Base-by-base conservation (phyloP, 2,797 vertebrate species). In the Ptychadena robeensis region DNA sequence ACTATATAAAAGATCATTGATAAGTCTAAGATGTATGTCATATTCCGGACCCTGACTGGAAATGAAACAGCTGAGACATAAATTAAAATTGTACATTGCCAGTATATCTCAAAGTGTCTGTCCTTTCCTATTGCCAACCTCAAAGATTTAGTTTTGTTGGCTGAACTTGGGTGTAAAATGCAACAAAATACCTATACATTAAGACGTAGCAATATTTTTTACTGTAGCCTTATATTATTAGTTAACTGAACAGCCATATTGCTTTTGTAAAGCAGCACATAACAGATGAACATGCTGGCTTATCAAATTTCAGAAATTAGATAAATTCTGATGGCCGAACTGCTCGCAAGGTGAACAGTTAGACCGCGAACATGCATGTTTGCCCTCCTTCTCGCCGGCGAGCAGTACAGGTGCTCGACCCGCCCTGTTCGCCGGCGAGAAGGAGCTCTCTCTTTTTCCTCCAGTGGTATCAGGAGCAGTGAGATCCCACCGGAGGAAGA, bases 1-100 rank as follows among this genome's bases (percentile, higher is more conserved):
- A 53, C 31, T 66, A 35, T 38, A 72, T 72, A 66, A 77, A 71
- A 78, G 48, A 72, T 15, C 61, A 44, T 38, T 73, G 75, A 79
- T 65, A 78, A 40, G 75, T 73, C 37, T 30, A 28, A 63, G 53
- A 48, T 65, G 64, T 11, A 64, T 64, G 44, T 48, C 14, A 74
- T 59, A 25, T 48, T 30, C 9, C 28, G 28, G 30, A 71, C 30
- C 28, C 53, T 30, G 27, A 53, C 28, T 71, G 31, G 11, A 77
- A 67, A 68, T 57, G 27, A 40, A 69, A 25, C 2, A 0, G 32
- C 37, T 35, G 27, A 0, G n/a, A 63, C 61, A 44, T 61, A 70
- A 77, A 57, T 74, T 28, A 73, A 72, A 72, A 73, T 68, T 81
- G 28, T 35, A 12, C 10, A 38, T 63, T 53, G 44, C 44, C 44